Evolutionary conservation across 2,797 vertebrate species (phyloP), one percentile per base, ranked within the genome.

Genomic region (Gobionotothen gibberifrons): DNA sequence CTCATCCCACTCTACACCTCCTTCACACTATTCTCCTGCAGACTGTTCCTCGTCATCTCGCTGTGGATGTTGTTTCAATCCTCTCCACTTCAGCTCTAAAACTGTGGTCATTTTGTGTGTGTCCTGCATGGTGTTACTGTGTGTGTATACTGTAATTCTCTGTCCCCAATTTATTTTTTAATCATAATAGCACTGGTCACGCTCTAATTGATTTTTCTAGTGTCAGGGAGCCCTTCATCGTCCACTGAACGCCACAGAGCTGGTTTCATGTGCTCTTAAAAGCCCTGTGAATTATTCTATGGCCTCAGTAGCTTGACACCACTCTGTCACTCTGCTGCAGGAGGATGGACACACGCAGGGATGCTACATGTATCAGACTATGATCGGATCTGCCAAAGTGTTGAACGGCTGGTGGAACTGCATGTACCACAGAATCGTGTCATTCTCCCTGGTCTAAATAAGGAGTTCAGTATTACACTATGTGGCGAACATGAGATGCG

Each of bases 1-100:
- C 80, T 90, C 89, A 83, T 92, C 90, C 89, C 90, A 90, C 90
- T 85, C 89, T 78, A 91, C 90, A 91, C 90, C 90, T 91, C 91
- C 88, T 87, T 93, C 92, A 88, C 87, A 90, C 85, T 79, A 76
- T 87, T 87, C 72, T 78, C 66, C 83, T 80, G 68, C 83, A 79
- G 81, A 87, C 86, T 89, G 87, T 86, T 81, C 83, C 89, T 84
- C 78, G 70, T 85, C 81, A 75, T 92, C 84, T 83, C 72, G 59
- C 88, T 81, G 69, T 85, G 76, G 86, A 85, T 88, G 81, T 90
- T 90, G 72, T 84, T 86, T 85, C 76, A 80, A 56, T 85, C 80
- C 77, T 79, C 62, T 76, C 65, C 78, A 72, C 62, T 78, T 70
- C 47, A 81, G 51, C 78, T 85, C 26, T 63, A n/a, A 36, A 36